Evolutionary conservation across 2,888 invertebrate species (phyloP), one percentile per base, ranked within the genome.

Genomic region (Lymantria dispar): DNA sequence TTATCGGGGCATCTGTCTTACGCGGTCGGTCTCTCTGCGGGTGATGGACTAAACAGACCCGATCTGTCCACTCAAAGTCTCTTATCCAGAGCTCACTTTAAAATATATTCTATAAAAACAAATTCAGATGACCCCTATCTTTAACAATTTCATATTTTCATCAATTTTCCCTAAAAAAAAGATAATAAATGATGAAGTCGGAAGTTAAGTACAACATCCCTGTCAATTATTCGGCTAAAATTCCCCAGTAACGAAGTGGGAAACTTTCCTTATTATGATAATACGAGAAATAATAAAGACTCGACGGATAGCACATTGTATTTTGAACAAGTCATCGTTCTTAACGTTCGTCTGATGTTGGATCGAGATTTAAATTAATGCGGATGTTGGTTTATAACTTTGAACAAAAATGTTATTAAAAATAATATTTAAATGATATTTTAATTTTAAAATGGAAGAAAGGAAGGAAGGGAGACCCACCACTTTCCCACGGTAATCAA

Each of bases 271-370:
- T 45, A 45, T 52, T 48, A 48, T 39, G 29, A 42, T 45, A 52
- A 52, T 48, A 52, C 33, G 48, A 45, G 42, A 48, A 52, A 52
- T 52, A 48, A 44, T 52, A 48, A 48, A 31, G 51, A 12, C 11
- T 48, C 39, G 48, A 45, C 42, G 33, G 22, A 45, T 47, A 31
- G 22, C 45, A 40, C 22, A 14, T 45, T 22, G 33, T 43, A 45
- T 42, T 48, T 42, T 22, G 42, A 29, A 42, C 38, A 48, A 42
- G 38, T 36, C 42, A 42, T 45, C 41, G 11, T 40, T 47, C 11
- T 8, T 3, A 13, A 47, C 10, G 13, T 33, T 41, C 33, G 12
- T 47, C 8, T 38, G 38, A 11, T 9, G 38, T 3, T 12, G 7
- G n/a, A n/a, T 38, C 1, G 1, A 38, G 8, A 13, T 14, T 30